Base-by-base conservation (phyloP, 2,888 invertebrate species). In the Crematogaster levior region DNA sequence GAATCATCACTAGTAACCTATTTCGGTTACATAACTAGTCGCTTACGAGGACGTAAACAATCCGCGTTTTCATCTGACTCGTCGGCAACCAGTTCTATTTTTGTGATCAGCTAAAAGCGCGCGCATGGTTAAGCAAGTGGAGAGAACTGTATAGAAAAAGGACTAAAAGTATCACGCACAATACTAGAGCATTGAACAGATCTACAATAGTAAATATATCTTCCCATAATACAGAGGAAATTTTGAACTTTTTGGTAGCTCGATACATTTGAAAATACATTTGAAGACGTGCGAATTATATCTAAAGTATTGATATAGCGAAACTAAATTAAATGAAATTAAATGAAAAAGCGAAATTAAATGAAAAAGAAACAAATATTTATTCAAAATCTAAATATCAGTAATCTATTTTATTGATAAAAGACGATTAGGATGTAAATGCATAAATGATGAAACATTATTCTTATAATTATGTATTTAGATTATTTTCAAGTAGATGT, bases 11-110 rank as follows among this genome's bases (percentile, higher is more conserved):
- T 51, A 83, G 53, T 72, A 60, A 82, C 37, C 65, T 56, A 70
- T 60, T 48, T 72, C 43, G 72, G 66, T 86, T 84, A 84, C 72
- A 83, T 81, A 84, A 86, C 46, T 53, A 24, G 51, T 66, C 37
- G 58, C 40, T 70, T 81, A 81, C 72, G 83, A 82, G 81, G 89
- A 89, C 82, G 85, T 88, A 89, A 91, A 90, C 91, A 91, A 91
- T 89, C 75, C 53, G 60, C 27, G 79, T 51, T 73, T 85, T 74
- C 83, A 53, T 72, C 34, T 72, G 53, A 58, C 65, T 80, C 79
- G 86, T 75, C 87, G 85, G 83, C 83, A 87, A 84, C 82, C 73
- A 77, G 53, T 37, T 86, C 89, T 88, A 89, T 89, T 86, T 88
- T 75, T 51, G 79, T 27, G 70, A 0, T 48, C 37, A 60, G 60